Base-by-base conservation (phyloP, 2,797 vertebrate species). In the Rhyacichthys aspro region DNA sequence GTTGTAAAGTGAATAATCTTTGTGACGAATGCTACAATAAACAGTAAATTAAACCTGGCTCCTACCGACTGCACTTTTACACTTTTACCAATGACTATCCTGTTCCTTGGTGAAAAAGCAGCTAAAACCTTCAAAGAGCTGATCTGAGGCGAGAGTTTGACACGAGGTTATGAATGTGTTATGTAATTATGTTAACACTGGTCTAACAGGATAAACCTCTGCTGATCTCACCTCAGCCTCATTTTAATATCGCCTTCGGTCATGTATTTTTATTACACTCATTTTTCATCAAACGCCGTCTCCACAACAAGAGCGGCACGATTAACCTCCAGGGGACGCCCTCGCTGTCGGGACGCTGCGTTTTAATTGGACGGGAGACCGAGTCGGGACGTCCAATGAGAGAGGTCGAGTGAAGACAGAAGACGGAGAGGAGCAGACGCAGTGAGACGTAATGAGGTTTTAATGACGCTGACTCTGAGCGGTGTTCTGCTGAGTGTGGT, bases 251-350 rank as follows among this genome's bases (percentile, higher is more conserved):
- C n/a, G 69, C 84, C 85, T 74, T 53, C 65, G 75, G 86, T 64
- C 74, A 70, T 68, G 70, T 79, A 69, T 78, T 85, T 86, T 90
- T 87, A 90, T 88, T 86, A 79, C 84, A 46, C 82, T 89, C 89
- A 86, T 88, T 86, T 89, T 89, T 90, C 82, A 92, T 91, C 88
- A 88, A 90, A 91, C 84, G 82, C 39, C 50, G 87, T 88, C 88
- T 85, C 81, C 75, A 77, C 89, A 89, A 88, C 89, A 84, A 82
- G 76, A 88, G 90, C 82, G 86, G 86, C 80, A 87, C 88, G 81
- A 90, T 91, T 92, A 89, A 90, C 89, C 84, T 89, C 72, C 78
- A 65, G 79, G 71, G 82, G 74, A 72, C 34, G 58, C 59, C 81
- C 65, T 75, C 57, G 55, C 69, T 37, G 55, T 53, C 65, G 63